Evolutionary conservation across 2,888 invertebrate genomes (phyloP).

Genomic region (Tetragonisca angustula): DNA sequence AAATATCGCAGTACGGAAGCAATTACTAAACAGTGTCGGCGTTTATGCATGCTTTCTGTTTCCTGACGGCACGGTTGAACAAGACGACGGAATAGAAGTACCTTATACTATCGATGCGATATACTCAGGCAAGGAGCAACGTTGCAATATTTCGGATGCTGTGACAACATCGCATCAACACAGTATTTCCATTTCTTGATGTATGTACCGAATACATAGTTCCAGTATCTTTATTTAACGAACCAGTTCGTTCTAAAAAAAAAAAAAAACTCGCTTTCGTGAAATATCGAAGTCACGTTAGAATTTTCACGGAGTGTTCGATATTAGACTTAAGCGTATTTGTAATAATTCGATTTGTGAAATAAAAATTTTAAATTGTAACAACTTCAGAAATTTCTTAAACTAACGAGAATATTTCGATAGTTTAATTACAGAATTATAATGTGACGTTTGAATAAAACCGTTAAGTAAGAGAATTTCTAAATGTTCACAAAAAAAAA

Average conservation of each 20-base stretch:
- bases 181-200: constrained; percentile 39
- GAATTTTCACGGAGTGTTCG: not conserved
- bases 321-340: not conserved
- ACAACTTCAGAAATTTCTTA: not conserved
- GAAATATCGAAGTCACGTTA: not conserved
- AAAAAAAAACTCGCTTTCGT: not conserved
- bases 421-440: not conserved
- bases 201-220: constrained; percentile 10
- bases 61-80: constrained; percentile 7
- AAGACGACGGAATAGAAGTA: constrained; percentile 28
- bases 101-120: constrained; percentile 47
- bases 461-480: not conserved
- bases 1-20: constrained; percentile 5
- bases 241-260: not conserved
- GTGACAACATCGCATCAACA: constrained; percentile 54
- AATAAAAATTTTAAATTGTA: not conserved
- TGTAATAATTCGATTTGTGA: not conserved
- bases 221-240: constrained; percentile 2
- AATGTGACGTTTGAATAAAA: not conserved
- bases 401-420: not conserved
- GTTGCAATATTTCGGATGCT: constrained; percentile 56
- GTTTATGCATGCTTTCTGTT: constrained; percentile 2
- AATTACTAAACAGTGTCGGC: not conserved
- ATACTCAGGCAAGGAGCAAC: constrained; percentile 44
- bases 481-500: not conserved